These are phyloP conservation scores for Drosophila mimetica DNA, from an alignment of 2,888 invertebrate species.

Conservation along the genomic window DNA sequence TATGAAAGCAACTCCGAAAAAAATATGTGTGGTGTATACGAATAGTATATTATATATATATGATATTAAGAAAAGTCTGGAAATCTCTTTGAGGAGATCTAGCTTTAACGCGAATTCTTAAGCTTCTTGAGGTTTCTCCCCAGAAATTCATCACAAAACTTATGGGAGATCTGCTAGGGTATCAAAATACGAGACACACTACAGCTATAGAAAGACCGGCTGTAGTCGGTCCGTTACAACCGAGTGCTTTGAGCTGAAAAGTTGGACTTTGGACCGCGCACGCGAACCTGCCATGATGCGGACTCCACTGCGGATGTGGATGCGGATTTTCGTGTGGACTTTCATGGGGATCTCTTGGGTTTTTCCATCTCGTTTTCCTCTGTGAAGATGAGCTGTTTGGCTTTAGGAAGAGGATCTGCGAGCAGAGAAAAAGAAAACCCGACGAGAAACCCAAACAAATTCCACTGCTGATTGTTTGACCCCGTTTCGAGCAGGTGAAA, in stretches of 20 bases:
- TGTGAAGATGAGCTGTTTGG: conserved; percentile 1
- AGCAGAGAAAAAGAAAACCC: neutral
- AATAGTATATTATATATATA: too few relatives aligned
- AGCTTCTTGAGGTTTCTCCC: too few relatives aligned
- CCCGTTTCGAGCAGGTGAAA: conserved; percentile 39
- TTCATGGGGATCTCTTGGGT: conserved; percentile 13
- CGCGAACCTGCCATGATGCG: conserved; percentile 48
- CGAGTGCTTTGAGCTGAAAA: conserved; percentile 43
- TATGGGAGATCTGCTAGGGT: neutral
- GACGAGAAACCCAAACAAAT: conserved; percentile 17
- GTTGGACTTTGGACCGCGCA: conserved; percentile 53
- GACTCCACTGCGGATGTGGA: conserved; percentile 22
- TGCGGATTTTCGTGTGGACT: conserved; percentile 18
- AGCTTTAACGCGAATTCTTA: too few relatives aligned
- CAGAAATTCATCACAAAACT: too few relatives aligned
- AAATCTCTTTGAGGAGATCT: too few relatives aligned
- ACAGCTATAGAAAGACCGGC: neutral
- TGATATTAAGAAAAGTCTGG: too few relatives aligned
- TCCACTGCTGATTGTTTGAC: conserved; percentile 29
- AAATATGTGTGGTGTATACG: too few relatives aligned
- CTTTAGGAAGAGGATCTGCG: conserved; percentile 19
- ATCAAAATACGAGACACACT: conserved; percentile 4
- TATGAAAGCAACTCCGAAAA: too few relatives aligned
- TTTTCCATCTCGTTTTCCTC: conserved; percentile 6
- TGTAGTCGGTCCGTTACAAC: conserved; percentile 41